These are phyloP conservation scores for Mactromeris polynyma DNA, from an alignment of 2,888 invertebrate species.

Conservation along the genomic window DNA sequence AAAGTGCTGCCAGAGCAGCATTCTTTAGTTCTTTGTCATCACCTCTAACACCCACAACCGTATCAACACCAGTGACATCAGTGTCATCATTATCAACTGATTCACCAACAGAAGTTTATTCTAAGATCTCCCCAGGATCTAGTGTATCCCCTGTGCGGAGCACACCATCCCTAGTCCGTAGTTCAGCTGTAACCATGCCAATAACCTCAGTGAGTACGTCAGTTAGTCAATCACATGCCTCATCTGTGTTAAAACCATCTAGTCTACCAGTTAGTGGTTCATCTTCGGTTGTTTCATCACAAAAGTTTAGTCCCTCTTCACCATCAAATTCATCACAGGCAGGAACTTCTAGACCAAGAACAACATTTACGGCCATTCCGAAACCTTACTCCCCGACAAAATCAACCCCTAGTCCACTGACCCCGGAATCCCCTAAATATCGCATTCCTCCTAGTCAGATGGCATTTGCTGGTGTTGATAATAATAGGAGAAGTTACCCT, in stretches of 20 bases:
- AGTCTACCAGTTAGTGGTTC: slow-evolving; percentile 62
- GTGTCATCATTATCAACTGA: slow-evolving; percentile 47
- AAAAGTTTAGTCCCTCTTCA: slow-evolving; percentile 67
- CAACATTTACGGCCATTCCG: slow-evolving; percentile 66
- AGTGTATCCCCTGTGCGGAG: slow-evolving; percentile 41
- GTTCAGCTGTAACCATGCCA: slow-evolving; percentile 61
- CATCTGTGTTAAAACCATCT: slow-evolving; percentile 58
- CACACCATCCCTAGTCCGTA: slow-evolving; percentile 58
- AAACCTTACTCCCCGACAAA: slow-evolving; percentile 68
- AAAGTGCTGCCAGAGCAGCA: slow-evolving; percentile 76
- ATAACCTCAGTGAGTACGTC: slow-evolving; percentile 53
- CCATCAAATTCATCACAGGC: slow-evolving; percentile 46
- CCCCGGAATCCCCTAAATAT: slow-evolving; percentile 68
- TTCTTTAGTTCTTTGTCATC: slow-evolving; percentile 80
- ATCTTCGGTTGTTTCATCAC: slow-evolving; percentile 50
- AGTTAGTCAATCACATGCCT: slow-evolving; percentile 39
- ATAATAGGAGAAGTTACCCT: neutral
- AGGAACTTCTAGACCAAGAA: slow-evolving; percentile 41
- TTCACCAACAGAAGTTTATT: slow-evolving; percentile 61
- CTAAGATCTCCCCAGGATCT: slow-evolving; percentile 46
- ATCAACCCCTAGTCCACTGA: slow-evolving; percentile 63
- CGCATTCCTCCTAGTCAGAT: slow-evolving; percentile 62
- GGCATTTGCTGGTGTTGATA: slow-evolving; percentile 10
- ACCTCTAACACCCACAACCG: slow-evolving; percentile 75
- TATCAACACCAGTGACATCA: slow-evolving; percentile 55